A percentile compares a stretch with the other conserved stretches of the same genome.
These are phyloP conservation scores for Hemicentrotus pulcherrimus DNA, from an alignment of 35 echinoderm and acorn worm species.

Conservation along the genomic window DNA sequence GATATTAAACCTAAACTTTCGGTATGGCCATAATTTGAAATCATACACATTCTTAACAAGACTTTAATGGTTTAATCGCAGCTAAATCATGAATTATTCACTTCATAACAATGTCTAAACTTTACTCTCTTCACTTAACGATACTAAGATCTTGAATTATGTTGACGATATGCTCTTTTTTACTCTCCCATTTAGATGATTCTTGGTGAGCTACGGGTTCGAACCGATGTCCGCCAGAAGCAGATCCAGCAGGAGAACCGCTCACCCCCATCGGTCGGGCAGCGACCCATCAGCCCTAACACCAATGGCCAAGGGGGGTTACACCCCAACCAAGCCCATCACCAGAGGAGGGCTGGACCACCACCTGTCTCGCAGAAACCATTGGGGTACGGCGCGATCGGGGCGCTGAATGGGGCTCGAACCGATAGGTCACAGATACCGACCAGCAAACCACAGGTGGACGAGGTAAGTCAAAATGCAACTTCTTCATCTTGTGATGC, in stretches of 20 bases:
- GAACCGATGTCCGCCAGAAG: constrained; percentile 61
- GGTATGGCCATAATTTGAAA: neutral
- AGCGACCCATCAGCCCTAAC: neutral
- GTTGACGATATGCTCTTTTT: neutral
- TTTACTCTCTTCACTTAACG: no score
- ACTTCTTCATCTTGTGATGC: neutral
- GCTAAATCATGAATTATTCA: no score
- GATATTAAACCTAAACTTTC: neutral
- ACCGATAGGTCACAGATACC: constrained; percentile 63
- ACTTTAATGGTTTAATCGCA: no score
- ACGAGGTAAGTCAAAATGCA: constrained; percentile 64
- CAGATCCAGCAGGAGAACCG: constrained; percentile 48
- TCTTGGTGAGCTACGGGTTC: constrained; percentile 57
- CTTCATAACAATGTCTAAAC: no score
- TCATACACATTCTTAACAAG: neutral
- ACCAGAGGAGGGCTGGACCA: constrained; percentile 58
- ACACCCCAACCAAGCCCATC: neutral
- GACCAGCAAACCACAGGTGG: constrained; percentile 64
- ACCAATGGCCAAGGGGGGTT: neutral
- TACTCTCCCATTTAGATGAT: constrained; percentile 52
- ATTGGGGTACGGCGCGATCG: constrained; percentile 47
- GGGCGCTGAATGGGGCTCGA: constrained; percentile 32
- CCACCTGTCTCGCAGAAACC: constrained; percentile 61
- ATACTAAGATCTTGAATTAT: no score
- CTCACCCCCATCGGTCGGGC: neutral